Base-by-base conservation (phyloP, 2,888 invertebrate species). In the Melitaea athalia region DNA sequence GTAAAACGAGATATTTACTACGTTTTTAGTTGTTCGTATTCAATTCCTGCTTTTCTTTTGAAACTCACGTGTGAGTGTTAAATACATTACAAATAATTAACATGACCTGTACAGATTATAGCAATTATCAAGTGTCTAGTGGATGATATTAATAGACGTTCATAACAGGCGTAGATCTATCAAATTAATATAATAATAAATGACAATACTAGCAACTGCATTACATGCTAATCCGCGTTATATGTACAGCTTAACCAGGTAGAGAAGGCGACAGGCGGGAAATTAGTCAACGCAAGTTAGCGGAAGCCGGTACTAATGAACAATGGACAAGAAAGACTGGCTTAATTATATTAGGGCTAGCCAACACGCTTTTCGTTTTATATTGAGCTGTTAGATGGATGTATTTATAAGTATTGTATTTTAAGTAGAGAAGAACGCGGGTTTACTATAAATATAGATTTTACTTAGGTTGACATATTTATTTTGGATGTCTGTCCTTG, bases 191-290 rank as follows among this genome's bases (percentile, higher is more conserved):
- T 65, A 66, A 63, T 63, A 42, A 61, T 52, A 64, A 70, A 67
- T 67, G 57, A 61, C 33, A 55, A 57, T 57, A 33, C 14, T 11
- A 61, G 53, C 53, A 24, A 43, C 59, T 42, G 63, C 12, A 70
- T 64, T 67, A 57, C 42, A 68, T 63, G 59, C n/a, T 68, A 68
- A 70, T 70, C 68, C 62, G 43, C 17, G 53, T 62, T 65, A 70
- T 70, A 64, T 61, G 64, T 63, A 62, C 43, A 59, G 64, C 70
- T 70, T 68, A 70, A 31, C 17, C 59, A 68, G 70, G 62, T 70
- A 64, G 53, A 60, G 57, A 15, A 55, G 67, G 57, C 55, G 55
- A 31, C 47, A 14, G 53, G 38, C 52, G 61, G 59, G 68, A 64
- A 62, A 68, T 70, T 70, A 70, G 64, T 59, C 52, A 47, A 60